These are phyloP conservation scores for Orthonyx spaldingii DNA, from an alignment of 2,113 vertebrate species.

Conservation along the genomic window DNA sequence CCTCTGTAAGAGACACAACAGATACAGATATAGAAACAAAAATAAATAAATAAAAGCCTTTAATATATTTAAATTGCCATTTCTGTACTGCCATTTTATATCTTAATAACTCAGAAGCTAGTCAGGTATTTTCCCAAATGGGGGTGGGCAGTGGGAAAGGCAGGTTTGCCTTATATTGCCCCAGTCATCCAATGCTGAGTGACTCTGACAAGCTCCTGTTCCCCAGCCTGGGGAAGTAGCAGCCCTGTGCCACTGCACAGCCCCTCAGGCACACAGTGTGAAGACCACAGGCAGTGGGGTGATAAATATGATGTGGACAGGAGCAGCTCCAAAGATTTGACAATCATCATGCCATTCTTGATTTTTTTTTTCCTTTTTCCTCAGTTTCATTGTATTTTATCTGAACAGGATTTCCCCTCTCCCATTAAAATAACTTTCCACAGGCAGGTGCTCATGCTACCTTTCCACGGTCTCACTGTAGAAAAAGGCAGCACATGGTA, in stretches of 20 bases:
- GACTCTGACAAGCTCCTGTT: neutral
- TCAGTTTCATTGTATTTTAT: neutral
- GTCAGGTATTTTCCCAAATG: neutral
- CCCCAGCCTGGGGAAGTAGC: neutral
- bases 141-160: neutral
- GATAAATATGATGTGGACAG: neutral
- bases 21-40: neutral
- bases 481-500: neutral
- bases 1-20: slow-evolving; percentile 19
- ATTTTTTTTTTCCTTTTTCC: neutral
- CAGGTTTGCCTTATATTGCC: neutral
- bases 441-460: neutral
- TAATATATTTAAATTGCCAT: neutral
- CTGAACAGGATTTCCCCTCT: neutral
- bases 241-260: neutral
- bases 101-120: neutral
- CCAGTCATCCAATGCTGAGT: neutral
- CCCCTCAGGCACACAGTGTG: rapidly evolving
- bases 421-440: neutral
- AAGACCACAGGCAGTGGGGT: neutral
- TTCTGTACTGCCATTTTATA: neutral
- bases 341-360: neutral
- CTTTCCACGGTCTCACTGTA: neutral
- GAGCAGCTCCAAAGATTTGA: neutral
- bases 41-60: neutral